Evolutionary conservation across 64 coral and sea anemone species (phyloP), one percentile per base, ranked within the genome.

Genomic region (Orbicella faveolata): DNA sequence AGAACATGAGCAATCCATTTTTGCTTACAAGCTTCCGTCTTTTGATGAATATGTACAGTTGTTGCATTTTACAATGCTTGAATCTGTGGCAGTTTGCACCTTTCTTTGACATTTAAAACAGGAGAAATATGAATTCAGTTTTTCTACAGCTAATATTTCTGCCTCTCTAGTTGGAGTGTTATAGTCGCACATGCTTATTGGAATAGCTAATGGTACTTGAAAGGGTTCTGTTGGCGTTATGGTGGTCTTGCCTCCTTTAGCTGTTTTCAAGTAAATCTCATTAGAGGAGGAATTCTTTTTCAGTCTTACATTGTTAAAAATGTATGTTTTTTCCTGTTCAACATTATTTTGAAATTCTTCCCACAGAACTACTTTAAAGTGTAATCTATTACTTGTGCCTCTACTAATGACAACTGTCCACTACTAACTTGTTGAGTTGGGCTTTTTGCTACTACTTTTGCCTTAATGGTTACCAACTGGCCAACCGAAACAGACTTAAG

Each of bases 401-500:
- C 82, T 53, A 80, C 88, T 66, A 87, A 61, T 54, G 61, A 52
- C 20, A 90, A 54, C 37, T 25, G 15, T 73, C 79, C 63, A 62
- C 62, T 72, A 76, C 86, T 73, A 21, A 94, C 88, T 57, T 94
- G 15, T 90, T 80, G 73, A 48, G 68, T 63, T 21, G 62, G 5
- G n/a, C 63, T 44, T 18, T 87, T 61, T 41, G 34, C 6, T 16
- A 55, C 55, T 52, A 94, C 74, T 30, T 94, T 90, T 36, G 73
- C 88, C 61, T 94, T 94, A 17, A 87, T n/a, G 79, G 61, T 89
- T 52, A 94, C 75, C 39, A 89, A 41, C 55, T 94, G 80, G 21
- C 81, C 61, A 53, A 92, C 62, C 10, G 25, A 44, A 37, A 87
- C 52, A 68, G 51, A 57, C 59, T 87, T 74, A 57, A 87, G 55